Base-by-base conservation (phyloP, 2,888 invertebrate species). In the Ophraella communa region DNA sequence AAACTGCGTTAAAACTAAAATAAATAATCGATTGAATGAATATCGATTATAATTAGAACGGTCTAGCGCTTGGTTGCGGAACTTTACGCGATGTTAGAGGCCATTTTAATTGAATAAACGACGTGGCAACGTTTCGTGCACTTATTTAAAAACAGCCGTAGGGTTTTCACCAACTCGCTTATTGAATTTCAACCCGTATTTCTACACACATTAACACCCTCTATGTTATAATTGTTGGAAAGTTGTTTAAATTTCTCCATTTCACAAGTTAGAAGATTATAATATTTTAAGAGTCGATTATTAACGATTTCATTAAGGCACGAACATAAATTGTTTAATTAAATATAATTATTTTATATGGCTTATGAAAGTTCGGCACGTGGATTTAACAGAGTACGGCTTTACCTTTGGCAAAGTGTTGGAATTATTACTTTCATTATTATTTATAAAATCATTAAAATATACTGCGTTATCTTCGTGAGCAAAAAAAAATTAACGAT, bases 131-230 rank as follows among this genome's bases (percentile, higher is more conserved):
- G 68, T 62, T 63, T 62, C 65, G 68, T 68, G 70, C 63, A 67
- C 60, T 68, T 70, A 68, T 68, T 70, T 66, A 68, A 68, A 70
- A 70, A 68, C 62, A 59, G 63, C 68, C 61, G 54, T 35, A 60
- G 70, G 65, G 65, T 60, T 64, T 62, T 66, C 60, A 45, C 55
- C 60, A 61, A 62, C 65, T 63, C 63, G 47, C 55, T 67, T 67
- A 69, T 69, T 65, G 69, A 65, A 67, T 69, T 63, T 56, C 55
- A 65, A 49, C 61, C 58, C 66, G 59, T 55, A 59, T 30, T 51
- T 14, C 24, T 35, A 33, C 35, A 49, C 11, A 58, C 59, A 69
- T 67, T 63, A 65, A 59, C 69, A 64, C 69, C 66, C 69, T 62
- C 62, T 39, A 56, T 47, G 52, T 52, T 42, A 53, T 64, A 66